Conservation (phyloP, 2,888 invertebrate species). For the Elgonia sp. region DNA sequence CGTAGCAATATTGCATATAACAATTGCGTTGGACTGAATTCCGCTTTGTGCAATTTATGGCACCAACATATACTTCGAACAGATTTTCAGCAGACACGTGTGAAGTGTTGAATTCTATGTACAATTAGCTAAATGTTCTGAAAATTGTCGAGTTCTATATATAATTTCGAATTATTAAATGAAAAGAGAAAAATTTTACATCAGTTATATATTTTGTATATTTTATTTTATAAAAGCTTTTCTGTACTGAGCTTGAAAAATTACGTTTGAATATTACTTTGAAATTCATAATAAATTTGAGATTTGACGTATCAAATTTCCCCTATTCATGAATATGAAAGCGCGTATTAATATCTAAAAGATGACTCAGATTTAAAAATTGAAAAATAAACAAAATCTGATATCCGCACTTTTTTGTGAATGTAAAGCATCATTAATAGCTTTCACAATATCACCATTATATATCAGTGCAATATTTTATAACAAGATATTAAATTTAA, state of each 20-base stretch:
- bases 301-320: no score
- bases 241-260: no score
- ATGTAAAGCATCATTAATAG: constrained; percentile 10
- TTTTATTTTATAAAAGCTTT: neutral
- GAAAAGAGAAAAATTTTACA: no score
- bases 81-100: neutral
- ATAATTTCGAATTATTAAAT: neutral
- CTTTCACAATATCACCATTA: neutral
- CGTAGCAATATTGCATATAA: constrained; percentile 1
- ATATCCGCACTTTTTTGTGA: no score
- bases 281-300: no score
- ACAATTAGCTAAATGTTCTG: neutral
- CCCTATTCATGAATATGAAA: no score
- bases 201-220: no score
- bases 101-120: neutral
- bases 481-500: constrained; percentile 22
- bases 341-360: no score
- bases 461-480: constrained; percentile 11
- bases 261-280: no score
- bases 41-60: constrained; percentile 24
- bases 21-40: constrained; percentile 4
- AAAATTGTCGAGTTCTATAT: neutral
- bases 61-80: constrained; percentile 1
- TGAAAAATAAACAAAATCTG: no score
- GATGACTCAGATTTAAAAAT: no score